A percentile compares a stretch with the other conserved stretches of the same genome.
phyloP scores from a whole-genome alignment of 2,113 vertebrate genomes.

The Callipepla californica region DNA sequence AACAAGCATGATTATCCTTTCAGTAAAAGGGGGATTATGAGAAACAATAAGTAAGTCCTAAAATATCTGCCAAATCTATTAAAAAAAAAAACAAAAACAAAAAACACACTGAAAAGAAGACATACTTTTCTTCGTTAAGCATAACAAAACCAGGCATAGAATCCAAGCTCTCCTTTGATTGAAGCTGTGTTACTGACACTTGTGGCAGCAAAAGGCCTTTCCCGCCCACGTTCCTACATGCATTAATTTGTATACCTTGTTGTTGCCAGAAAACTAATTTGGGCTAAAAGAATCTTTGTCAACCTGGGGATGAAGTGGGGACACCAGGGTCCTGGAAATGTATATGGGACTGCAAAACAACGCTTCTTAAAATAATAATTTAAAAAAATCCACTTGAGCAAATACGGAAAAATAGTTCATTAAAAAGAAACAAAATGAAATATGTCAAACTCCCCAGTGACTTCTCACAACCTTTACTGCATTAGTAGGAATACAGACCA shows the following conservation, averaged over 20 bases:
- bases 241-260: background rate
- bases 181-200: background rate
- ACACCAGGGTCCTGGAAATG: background rate
- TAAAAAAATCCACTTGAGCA: conserved; percentile 11
- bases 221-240: background rate
- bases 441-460: conserved; percentile 21
- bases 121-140: background rate
- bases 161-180: background rate
- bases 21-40: conserved; percentile 33
- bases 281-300: conserved; percentile 9
- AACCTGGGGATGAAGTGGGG: background rate
- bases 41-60: conserved; percentile 37
- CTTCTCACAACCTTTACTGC: conserved; percentile 61
- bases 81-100: background rate
- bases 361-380: conserved; percentile 10
- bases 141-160: background rate
- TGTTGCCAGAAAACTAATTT: conserved; percentile 37
- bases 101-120: background rate
- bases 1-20: conserved; percentile 60
- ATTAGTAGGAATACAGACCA: conserved; percentile 52
- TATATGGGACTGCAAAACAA: conserved; percentile 2
- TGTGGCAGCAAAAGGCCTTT: background rate
- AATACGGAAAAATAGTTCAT: conserved; percentile 41
- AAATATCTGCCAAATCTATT: conserved; percentile 47
- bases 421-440: background rate